phyloP scores from a whole-genome alignment of 2,113 vertebrate genomes.

The Rhinolophus sinicus region DNA sequence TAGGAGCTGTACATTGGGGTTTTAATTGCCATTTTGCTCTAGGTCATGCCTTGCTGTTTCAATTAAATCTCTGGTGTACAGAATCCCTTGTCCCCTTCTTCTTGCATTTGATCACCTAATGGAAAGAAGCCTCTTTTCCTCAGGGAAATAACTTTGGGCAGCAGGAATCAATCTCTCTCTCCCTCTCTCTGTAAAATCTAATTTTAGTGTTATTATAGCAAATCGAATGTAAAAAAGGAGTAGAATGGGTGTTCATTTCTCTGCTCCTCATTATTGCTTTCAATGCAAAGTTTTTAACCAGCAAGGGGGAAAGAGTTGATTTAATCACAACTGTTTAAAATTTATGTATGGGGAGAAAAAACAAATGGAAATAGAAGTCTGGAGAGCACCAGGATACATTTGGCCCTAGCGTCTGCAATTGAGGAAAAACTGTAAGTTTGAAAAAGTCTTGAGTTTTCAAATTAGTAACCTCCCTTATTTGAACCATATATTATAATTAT shows the following conservation, averaged over 20 bases:
- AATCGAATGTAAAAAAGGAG: neutral
- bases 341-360: neutral
- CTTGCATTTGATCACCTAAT: constrained; percentile 53
- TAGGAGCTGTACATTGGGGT: constrained; percentile 61
- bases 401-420: neutral
- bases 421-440: constrained; percentile 24
- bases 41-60: constrained; percentile 81
- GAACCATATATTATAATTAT: neutral
- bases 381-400: neutral
- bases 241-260: neutral
- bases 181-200: neutral
- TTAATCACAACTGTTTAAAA: constrained; percentile 16
- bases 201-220: constrained; percentile 18
- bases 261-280: neutral
- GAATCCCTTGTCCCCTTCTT: constrained; percentile 45
- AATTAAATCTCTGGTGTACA: constrained; percentile 72
- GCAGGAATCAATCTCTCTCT: neutral
- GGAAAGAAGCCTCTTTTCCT: constrained; percentile 28
- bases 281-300: neutral
- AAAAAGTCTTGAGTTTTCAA: constrained; percentile 12
- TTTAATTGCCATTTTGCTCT: constrained; percentile 82
- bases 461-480: neutral
- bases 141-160: constrained; percentile 7
- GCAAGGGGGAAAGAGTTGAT: neutral
- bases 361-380: neutral